Evolutionary conservation across 2,888 invertebrate genomes (phyloP).

Genomic region (Conus canariensis): DNA sequence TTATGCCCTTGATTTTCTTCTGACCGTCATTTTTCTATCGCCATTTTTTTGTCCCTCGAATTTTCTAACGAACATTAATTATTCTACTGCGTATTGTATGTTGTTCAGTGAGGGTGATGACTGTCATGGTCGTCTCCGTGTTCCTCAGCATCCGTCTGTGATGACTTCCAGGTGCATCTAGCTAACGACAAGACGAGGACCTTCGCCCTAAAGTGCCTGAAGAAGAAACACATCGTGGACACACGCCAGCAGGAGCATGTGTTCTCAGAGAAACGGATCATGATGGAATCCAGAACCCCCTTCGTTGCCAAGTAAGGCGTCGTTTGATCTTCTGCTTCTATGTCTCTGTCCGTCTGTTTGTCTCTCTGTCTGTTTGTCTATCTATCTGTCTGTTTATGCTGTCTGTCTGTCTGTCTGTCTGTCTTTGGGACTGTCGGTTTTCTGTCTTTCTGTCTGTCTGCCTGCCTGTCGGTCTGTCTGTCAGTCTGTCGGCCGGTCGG

Average conservation of each 20-base stretch:
- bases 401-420: constrained; percentile 15
- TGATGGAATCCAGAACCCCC: constrained; percentile 86
- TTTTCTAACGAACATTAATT: too few species aligned
- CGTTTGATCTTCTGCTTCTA: neutral
- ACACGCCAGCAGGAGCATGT: constrained; percentile 94
- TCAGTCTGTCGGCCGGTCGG: neutral
- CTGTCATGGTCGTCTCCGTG: too few species aligned
- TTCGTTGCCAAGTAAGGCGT: constrained; percentile 88
- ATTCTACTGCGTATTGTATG: too few species aligned
- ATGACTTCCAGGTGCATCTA: constrained; percentile 76
- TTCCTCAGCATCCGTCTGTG: too few species aligned
- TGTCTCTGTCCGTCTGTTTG: neutral
- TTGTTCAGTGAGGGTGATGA: too few species aligned
- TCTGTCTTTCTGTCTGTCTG: neutral
- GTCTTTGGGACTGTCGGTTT: neutral
- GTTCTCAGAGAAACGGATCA: constrained; percentile 91
- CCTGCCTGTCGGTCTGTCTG: neutral
- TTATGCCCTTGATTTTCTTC: too few species aligned
- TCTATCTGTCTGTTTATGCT: neutral
- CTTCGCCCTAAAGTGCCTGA: constrained; percentile 92
- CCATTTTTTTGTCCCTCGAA: too few species aligned
- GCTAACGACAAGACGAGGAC: constrained; percentile 80
- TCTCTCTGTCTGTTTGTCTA: neutral
- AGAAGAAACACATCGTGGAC: constrained; percentile 92
- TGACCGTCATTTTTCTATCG: too few species aligned